Evolutionary conservation across 2,113 vertebrate species (phyloP).

Genomic region (Colaptes auratus): DNA sequence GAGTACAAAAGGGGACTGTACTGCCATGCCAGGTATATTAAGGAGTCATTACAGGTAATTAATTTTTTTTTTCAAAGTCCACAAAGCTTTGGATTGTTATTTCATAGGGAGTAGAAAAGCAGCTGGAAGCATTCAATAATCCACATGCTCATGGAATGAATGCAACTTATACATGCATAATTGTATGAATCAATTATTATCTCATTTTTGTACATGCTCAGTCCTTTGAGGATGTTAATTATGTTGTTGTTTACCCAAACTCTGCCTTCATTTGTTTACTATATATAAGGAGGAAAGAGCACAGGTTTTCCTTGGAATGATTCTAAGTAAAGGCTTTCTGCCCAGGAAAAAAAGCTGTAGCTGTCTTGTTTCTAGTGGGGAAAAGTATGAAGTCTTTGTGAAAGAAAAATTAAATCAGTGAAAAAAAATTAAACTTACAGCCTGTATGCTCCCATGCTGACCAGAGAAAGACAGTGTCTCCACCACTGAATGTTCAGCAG

Average conservation of each 20-base stretch:
- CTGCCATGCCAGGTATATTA: background rate
- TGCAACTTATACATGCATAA: background rate
- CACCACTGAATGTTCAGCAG: background rate
- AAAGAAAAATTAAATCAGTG: background rate
- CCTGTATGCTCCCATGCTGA: background rate
- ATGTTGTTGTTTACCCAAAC: background rate
- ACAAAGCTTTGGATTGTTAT: background rate
- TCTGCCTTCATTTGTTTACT: background rate
- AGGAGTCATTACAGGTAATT: background rate
- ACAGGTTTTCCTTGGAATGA: background rate
- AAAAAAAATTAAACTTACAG: background rate
- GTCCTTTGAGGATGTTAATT: background rate
- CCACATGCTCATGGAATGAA: background rate
- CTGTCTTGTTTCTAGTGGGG: background rate
- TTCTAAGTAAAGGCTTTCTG: background rate
- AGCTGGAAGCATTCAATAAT: background rate
- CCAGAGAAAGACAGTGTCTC: background rate
- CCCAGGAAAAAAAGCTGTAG: background rate
- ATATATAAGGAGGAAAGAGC: background rate
- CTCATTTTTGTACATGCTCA: background rate
- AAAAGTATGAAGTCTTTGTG: background rate
- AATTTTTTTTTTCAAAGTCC: background rate
- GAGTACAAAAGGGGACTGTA: constrained; percentile 6
- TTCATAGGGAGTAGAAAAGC: background rate
- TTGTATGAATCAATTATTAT: background rate